Base-by-base conservation (phyloP, 1,140 invertebrate species). In the Choristoneura fumiferana region DNA sequence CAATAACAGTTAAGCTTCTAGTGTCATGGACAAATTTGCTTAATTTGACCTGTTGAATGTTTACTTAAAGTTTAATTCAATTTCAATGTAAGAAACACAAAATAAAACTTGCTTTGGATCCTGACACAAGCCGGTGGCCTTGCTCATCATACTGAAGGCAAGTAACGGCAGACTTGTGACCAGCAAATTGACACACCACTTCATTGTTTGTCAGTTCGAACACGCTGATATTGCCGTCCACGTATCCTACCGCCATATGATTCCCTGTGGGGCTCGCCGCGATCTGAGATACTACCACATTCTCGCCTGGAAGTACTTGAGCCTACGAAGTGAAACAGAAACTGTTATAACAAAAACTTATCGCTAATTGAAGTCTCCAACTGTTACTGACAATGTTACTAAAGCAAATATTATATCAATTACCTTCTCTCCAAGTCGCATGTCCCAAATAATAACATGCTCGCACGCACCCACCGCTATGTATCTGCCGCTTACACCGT, bases 401-500 rank as follows among this genome's bases (percentile, higher is more conserved):
- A 17, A 63, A 5, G 35, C 12, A 29, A 62, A 10, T 43, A 33
- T 35, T n/a, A 3, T 12, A 14, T 55, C 10, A 22, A n/a, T 76
- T 89, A 98, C 96, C 89, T 97, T 96, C 90, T 98, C 95, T 45
- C 95, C 94, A 34, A 97, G 94, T 65, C 95, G 91, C 67, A 98
- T 91, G 90, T 99, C 98, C 97, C 97, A 99, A 63, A 99, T 92
- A 71, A 95, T 93, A 54, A 99, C 94, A 92, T 97, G 94, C 92
- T 99, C 97, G 81, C 96, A 96, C 15, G 96, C 97, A 34, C 95
- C 96, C 36, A 94, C 94, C 37, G 97, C 97, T 53, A 97, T 92
- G 90, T 93, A 97, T 83, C 96, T 91, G 15, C 95, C 95, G 78
- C 94, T 94, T 54, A 93, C 92, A 40, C 92, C 93, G 75, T 96